Evolutionary conservation across 2,797 vertebrate species (phyloP).

Genomic region (Pipistrellus pygmaeus): DNA sequence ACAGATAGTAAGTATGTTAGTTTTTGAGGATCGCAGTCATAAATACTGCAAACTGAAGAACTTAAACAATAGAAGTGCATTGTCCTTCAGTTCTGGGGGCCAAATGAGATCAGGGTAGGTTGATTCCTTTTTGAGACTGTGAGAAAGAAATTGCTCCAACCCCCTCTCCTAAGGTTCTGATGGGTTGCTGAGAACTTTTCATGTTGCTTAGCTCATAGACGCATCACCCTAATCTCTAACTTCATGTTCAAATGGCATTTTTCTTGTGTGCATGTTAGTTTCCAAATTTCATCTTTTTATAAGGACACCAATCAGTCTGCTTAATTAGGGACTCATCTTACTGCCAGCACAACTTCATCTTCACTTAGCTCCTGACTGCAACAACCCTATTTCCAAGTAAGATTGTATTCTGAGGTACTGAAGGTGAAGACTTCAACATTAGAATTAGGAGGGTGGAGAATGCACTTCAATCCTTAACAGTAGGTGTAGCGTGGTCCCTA

Average conservation of each 20-base stretch:
- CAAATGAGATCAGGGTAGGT: neutral
- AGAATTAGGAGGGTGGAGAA: neutral
- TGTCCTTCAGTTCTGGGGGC: neutral
- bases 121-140: neutral
- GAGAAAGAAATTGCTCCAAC: neutral
- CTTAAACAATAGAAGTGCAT: neutral
- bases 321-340: neutral
- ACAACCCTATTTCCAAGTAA: neutral
- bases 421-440: neutral
- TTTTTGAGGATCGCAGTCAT: neutral
- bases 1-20: neutral
- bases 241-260: neutral
- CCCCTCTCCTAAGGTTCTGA: neutral
- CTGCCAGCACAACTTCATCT: accelerated
- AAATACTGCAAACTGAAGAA: too few relatives aligned
- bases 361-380: neutral
- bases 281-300: neutral
- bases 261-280: neutral
- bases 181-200: neutral
- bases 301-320: neutral
- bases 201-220: neutral
- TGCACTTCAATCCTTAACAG: neutral
- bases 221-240: neutral
- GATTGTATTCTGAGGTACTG: accelerated
- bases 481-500: neutral